A percentile compares a stretch with the other conserved stretches of the same genome.
Conservation (phyloP, 2,888 invertebrate species). For the Drosophila pseudotakahashii region DNA sequence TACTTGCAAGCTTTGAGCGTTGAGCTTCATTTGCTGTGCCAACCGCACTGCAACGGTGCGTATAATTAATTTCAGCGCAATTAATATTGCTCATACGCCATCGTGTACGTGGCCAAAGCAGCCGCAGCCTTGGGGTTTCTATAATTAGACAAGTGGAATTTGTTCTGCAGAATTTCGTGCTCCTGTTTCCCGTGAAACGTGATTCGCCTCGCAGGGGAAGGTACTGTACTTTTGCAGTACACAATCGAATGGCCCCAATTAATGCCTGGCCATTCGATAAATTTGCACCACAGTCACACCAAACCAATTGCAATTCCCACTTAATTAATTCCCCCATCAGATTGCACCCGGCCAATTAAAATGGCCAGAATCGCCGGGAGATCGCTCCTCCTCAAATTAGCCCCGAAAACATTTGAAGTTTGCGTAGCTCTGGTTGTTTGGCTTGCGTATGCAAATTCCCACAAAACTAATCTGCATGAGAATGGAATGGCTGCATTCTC, state of each 20-base stretch:
- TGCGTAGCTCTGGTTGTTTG: slow-evolving; percentile 12
- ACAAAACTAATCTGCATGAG: slow-evolving; percentile 50
- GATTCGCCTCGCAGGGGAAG: too few relatives aligned
- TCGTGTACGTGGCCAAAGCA: slow-evolving; percentile 18
- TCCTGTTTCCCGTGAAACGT: too few relatives aligned
- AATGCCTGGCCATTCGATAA: slow-evolving; percentile 37
- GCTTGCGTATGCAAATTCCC: slow-evolving; percentile 57
- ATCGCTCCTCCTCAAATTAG: slow-evolving; percentile 29
- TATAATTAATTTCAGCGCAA: slow-evolving; percentile 73
- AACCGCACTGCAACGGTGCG: slow-evolving; percentile 52
- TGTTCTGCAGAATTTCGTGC: slow-evolving; percentile 13
- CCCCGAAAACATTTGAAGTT: slow-evolving; percentile 30
- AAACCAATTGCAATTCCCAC: slow-evolving; percentile 27
- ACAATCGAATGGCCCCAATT: slow-evolving; percentile 65
- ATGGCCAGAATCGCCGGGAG: slow-evolving; percentile 10
- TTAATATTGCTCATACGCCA: slow-evolving; percentile 62
- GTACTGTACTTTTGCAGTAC: slow-evolving; percentile 53
- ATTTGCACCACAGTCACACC: slow-evolving; percentile 37
- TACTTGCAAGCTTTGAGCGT: slow-evolving; percentile 14
- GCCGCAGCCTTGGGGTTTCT: slow-evolving; percentile 11
- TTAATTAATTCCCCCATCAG: slow-evolving; percentile 22
- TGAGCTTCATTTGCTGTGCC: slow-evolving; percentile 28
- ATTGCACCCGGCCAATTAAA: slow-evolving; percentile 24
- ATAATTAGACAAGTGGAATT: slow-evolving; percentile 53
- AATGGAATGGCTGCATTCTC: slow-evolving; percentile 22